Percentiles rank a stretch among this genome's conserved stretches.
phyloP scores from a whole-genome alignment of 2,888 invertebrate genomes.

The Morinoia aosen region DNA sequence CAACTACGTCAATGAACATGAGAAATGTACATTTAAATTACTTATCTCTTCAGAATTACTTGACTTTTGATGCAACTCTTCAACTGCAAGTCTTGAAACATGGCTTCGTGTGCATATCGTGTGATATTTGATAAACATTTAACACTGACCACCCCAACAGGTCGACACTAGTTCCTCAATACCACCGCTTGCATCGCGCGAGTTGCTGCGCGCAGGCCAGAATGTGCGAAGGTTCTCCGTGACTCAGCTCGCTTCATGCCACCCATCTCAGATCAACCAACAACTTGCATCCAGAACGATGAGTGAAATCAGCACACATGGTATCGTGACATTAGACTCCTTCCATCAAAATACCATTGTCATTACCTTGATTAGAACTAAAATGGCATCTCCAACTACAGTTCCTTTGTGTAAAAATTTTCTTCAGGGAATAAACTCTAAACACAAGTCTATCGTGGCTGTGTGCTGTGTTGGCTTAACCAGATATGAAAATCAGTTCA shows the following conservation, averaged over 20 bases:
- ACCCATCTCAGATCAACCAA: background rate
- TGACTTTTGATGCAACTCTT: too few relatives aligned
- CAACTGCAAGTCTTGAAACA: too few relatives aligned
- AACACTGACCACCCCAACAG: too few relatives aligned
- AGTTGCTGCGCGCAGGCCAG: background rate
- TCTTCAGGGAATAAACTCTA: background rate
- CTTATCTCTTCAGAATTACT: too few relatives aligned
- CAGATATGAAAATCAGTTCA: background rate
- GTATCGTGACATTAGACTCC: background rate
- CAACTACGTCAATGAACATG: too few relatives aligned
- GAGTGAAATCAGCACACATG: background rate
- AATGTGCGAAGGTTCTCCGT: background rate
- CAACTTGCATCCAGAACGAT: background rate
- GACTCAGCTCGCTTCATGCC: background rate
- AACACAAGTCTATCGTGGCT: background rate
- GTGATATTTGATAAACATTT: too few relatives aligned
- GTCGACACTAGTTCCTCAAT: too few relatives aligned
- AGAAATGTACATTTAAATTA: too few relatives aligned
- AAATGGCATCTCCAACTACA: too few relatives aligned
- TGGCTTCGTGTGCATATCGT: too few relatives aligned
- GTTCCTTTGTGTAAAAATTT: too few relatives aligned
- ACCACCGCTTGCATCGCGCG: background rate
- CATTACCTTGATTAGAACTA: too few relatives aligned
- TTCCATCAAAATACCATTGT: background rate
- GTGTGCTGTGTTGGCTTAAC: background rate